Percentiles rank a stretch among this genome's conserved stretches.
These are phyloP conservation scores for Hippopotamus amphibius DNA, from an alignment of 2,113 vertebrate genomes.

Conservation along the genomic window DNA sequence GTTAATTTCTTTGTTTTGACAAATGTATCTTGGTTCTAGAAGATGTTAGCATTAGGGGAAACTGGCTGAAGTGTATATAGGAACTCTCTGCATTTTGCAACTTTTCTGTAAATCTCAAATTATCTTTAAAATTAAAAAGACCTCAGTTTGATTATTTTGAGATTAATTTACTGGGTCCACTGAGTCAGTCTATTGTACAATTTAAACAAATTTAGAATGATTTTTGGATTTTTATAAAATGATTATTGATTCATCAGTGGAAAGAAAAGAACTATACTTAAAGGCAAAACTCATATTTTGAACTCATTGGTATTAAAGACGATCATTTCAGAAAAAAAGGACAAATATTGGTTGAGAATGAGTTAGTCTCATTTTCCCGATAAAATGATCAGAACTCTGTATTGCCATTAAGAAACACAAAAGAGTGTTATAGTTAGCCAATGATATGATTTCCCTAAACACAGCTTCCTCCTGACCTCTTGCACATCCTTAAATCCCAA, in stretches of 20 bases:
- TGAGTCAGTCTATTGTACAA: not conserved
- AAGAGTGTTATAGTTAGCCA: not conserved
- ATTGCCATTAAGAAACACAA: constrained; percentile 28
- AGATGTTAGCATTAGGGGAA: not conserved
- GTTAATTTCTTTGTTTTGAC: not conserved
- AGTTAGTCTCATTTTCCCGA: constrained; percentile 14
- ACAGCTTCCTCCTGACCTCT: not conserved
- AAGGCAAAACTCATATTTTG: constrained; percentile 19
- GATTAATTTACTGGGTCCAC: not conserved
- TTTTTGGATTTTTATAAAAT: constrained; percentile 54
- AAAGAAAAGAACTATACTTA: constrained; percentile 16
- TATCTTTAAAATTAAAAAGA: not conserved
- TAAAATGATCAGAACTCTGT: not conserved
- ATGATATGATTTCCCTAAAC: not conserved
- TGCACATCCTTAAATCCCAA: constrained; percentile 23
- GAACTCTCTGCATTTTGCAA: constrained; percentile 8
- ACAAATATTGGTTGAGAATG: constrained; percentile 37
- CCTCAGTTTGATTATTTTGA: constrained; percentile 46
- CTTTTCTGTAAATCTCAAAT: constrained; percentile 34
- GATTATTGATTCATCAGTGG: not conserved
- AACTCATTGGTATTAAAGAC: not conserved
- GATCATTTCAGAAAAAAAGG: constrained; percentile 1
- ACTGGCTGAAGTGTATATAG: not conserved
- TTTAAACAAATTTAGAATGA: not conserved
- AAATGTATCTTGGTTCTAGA: not conserved